Evolutionary conservation across 2,113 vertebrate genomes (phyloP).

Genomic region (Paramormyrops kingsleyae): DNA sequence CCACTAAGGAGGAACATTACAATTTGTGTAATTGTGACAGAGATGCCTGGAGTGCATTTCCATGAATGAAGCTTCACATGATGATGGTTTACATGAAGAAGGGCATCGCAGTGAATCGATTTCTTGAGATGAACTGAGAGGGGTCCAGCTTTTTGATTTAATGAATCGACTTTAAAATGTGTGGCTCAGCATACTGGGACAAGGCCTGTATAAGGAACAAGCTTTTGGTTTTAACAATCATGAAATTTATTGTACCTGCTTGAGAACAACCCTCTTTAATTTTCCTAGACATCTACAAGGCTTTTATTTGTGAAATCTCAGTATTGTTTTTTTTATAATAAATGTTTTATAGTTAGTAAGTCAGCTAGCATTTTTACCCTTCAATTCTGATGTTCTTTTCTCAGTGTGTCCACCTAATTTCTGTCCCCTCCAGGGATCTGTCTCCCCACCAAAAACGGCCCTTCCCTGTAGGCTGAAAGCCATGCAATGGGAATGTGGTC

Average conservation of each 20-base stretch:
- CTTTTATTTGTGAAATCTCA: background rate
- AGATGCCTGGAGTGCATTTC: slow-evolving; percentile 3
- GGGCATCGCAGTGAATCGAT: slow-evolving; percentile 7
- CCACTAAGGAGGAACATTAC: background rate
- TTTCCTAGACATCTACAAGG: background rate
- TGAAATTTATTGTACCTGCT: background rate
- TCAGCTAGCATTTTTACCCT: background rate
- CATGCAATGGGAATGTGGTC: background rate
- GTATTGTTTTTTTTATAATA: background rate
- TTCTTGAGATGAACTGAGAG: background rate
- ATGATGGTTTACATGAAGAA: background rate
- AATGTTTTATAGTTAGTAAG: background rate
- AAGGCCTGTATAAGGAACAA: background rate
- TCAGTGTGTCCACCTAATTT: background rate
- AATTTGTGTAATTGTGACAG: background rate
- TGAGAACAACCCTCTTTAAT: background rate
- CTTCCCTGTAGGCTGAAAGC: background rate
- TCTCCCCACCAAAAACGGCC: background rate
- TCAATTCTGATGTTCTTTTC: background rate
- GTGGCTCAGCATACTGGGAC: background rate
- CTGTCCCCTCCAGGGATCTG: background rate
- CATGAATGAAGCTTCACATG: slow-evolving; percentile 14
- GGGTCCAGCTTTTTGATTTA: slow-evolving; percentile 22
- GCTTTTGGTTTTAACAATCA: background rate
- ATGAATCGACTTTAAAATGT: background rate